Evolutionary conservation across 2,797 vertebrate species (phyloP), one percentile per base, ranked within the genome.

Genomic region (Tolypeutes matacus): DNA sequence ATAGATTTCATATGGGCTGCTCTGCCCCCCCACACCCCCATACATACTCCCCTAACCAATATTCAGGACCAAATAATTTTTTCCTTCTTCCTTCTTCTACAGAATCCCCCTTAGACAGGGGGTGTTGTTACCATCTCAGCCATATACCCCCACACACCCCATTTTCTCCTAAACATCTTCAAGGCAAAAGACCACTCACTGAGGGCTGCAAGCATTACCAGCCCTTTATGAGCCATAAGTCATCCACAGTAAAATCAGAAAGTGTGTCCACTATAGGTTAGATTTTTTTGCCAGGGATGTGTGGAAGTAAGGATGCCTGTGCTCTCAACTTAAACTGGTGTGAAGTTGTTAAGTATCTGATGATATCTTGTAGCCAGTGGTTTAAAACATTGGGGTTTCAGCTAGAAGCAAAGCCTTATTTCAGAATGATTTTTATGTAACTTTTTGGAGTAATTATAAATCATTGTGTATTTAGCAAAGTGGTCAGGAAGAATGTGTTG

Each of bases 401-500:
- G 6, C 46, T 64, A 86, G 82, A 72, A 76, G 60, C 69, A 86
- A 83, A 80, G 29, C 51, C 85, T 62, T 49, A 67, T n/a, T 76
- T 94, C 1, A 14, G 64, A 75, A 36, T 72, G 23, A 67, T 42
- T 95, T 87, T 88, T 86, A 14, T 31, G 3, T 87, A 56, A 39
- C 27, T 83, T 83, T 51, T 93, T 96, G 62, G 31, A 70, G 34
- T 84, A 67, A 90, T 83, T 91, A 39, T 69, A 78, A 92, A 51
- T 81, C 73, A 60, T 20, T 62, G 27, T 67, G 31, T 78, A 92
- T 78, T 94, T 85, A 97, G 94, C 78, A 76, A 31, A 25, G 69
- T 27, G 29, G 86, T 93, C 70, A 76, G 62, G 86, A 95, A 93
- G 62, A 97, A 42, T 60, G 10, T 90, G 60, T 97, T 96, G 62